These are phyloP conservation scores for Hippasteria phrygiana DNA, from an alignment of 53 echinoderm and acorn worm genomes.

Conservation along the genomic window DNA sequence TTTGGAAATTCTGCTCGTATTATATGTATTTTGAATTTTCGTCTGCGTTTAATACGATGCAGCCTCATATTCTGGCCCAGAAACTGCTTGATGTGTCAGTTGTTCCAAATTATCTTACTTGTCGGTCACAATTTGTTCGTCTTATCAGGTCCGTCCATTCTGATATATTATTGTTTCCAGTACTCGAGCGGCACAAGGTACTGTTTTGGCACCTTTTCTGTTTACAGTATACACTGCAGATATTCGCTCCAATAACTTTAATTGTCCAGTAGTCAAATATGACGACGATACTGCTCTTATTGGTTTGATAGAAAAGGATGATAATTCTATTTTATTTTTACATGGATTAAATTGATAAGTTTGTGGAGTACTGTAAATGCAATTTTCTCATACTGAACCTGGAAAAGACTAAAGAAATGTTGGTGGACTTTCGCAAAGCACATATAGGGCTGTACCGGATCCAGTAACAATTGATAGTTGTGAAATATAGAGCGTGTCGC, in stretches of 20 bases:
- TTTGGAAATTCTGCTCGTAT: too few relatives aligned
- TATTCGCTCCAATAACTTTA: neutral
- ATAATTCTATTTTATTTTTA: neutral
- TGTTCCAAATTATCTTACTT: too few relatives aligned
- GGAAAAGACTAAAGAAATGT: conserved; percentile 6
- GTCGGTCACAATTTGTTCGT: neutral
- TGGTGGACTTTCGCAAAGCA: neutral
- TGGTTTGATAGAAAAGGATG: neutral
- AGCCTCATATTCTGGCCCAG: too few relatives aligned
- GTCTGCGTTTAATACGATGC: too few relatives aligned
- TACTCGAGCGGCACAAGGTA: neutral
- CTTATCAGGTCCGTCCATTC: neutral
- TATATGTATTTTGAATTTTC: too few relatives aligned
- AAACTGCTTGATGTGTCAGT: too few relatives aligned
- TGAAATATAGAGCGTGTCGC: too few relatives aligned
- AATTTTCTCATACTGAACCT: neutral
- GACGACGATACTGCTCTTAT: neutral
- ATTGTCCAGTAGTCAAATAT: neutral
- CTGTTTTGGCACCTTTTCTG: neutral
- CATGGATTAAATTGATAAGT: too few relatives aligned
- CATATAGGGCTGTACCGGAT: too few relatives aligned
- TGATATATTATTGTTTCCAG: neutral
- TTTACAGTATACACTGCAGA: neutral
- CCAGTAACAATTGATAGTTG: too few relatives aligned
- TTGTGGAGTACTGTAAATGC: neutral